Percentiles rank a stretch among this genome's conserved stretches.
Conservation (phyloP, 2,113 vertebrate species). For the Sula dactylatra region DNA sequence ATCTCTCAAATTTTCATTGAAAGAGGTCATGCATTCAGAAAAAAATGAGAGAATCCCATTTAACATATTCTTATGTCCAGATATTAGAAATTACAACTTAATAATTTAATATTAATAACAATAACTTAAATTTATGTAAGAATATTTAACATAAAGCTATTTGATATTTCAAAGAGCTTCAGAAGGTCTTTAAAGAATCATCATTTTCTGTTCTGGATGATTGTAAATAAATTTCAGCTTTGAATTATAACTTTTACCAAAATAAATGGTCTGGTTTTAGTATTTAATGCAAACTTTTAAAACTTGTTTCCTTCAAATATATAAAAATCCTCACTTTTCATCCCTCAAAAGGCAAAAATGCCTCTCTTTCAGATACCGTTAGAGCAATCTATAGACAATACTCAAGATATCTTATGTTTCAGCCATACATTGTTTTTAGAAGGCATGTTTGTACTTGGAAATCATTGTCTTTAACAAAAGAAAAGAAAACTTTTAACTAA, state of each 20-base stretch:
- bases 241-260: not conserved
- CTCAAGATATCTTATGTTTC: not conserved
- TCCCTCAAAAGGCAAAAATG: not conserved
- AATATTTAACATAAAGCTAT: not conserved
- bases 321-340: not conserved
- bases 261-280: not conserved
- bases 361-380: not conserved
- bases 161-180: not conserved
- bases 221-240: not conserved
- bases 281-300: not conserved
- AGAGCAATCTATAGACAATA: not conserved
- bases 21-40: not conserved
- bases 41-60: not conserved
- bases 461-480: not conserved
- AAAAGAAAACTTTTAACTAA: not conserved
- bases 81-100: not conserved
- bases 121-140: not conserved
- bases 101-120: not conserved
- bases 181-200: not conserved
- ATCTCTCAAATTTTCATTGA: not conserved
- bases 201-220: not conserved
- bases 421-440: no score
- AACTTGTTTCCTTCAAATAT: not conserved
- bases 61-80: not conserved
- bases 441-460: not conserved